A percentile compares a stretch with the other conserved stretches of the same genome.
Conservation (phyloP, 2,113 vertebrate genomes). For the Elanoides forficatus region DNA sequence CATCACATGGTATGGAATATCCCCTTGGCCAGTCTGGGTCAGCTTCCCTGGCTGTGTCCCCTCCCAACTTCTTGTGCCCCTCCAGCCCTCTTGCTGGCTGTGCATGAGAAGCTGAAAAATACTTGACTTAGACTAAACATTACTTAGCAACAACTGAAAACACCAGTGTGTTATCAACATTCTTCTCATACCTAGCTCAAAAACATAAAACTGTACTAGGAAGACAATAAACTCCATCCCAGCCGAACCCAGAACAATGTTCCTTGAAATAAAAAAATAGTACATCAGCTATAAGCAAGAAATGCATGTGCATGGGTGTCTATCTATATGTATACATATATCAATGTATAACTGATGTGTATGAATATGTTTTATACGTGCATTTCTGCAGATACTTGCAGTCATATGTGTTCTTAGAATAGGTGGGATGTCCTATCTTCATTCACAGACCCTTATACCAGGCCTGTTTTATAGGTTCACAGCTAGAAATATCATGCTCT, state of each 20-base stretch:
- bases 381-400: neutral
- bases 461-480: neutral
- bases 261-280: neutral
- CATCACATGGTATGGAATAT: no score
- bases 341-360: neutral
- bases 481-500: neutral
- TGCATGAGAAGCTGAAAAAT: no score
- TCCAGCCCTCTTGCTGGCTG: no score
- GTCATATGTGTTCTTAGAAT: neutral
- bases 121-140: no score
- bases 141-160: no score
- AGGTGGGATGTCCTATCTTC: neutral
- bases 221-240: no score
- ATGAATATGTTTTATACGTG: neutral
- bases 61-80: no score
- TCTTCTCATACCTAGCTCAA: no score
- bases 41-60: no score
- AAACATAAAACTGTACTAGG: no score
- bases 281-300: neutral
- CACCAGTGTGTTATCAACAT: no score
- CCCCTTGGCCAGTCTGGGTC: no score
- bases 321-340: neutral
- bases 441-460: neutral
- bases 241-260: neutral
- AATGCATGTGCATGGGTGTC: neutral